Base-by-base conservation (phyloP, 2,113 vertebrate species). In the Arizona elegans region DNA sequence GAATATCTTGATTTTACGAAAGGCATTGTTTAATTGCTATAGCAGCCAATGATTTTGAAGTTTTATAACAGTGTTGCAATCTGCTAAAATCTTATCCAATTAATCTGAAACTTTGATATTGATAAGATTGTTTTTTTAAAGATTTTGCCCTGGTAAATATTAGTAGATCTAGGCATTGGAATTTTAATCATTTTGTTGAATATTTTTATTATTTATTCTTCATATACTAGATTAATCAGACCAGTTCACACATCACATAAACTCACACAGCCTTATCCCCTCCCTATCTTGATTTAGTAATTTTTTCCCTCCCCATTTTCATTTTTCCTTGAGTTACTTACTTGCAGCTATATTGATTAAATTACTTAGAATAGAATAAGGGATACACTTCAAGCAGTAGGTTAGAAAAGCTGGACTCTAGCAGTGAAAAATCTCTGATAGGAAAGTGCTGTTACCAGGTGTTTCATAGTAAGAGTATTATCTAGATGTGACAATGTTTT, bases 251-350 rank as follows among this genome's bases (percentile, higher is more conserved):
- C 17, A 43, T 21, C 17, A 43, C 75, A 81, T 81, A 81, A 43
- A 17, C 33, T 75, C 70, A 38, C 15, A 75, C 15, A 75, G n/a
- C 2, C 7, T 38, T 81, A 81, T 33, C 7, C 1, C 70, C 33
- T 81, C 7, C 70, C 17, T 33, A 3, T 81, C 15, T 81, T 38
- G 50, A 3, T 92, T 94, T 94, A 93, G n/a, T 86, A 81, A 81
- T 38, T 81, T 81, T 38, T 19, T 7, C 70, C 70, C 17, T 75
- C 33, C 33, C 70, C 13, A 17, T 75, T 33, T 38, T 75, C 3
- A 0, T 93, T 95, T 95, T 97, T 96, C 94, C 91, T 88, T 97
- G 95, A 96, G 95, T 94, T 94, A 96, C 50, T 13, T 47, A 21
- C 93, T 89, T 89, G 70, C 85, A 92, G 94, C 93, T 91, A 92